phyloP scores from a whole-genome alignment of 2,797 vertebrate species.

The Protosalanx chinensis region DNA sequence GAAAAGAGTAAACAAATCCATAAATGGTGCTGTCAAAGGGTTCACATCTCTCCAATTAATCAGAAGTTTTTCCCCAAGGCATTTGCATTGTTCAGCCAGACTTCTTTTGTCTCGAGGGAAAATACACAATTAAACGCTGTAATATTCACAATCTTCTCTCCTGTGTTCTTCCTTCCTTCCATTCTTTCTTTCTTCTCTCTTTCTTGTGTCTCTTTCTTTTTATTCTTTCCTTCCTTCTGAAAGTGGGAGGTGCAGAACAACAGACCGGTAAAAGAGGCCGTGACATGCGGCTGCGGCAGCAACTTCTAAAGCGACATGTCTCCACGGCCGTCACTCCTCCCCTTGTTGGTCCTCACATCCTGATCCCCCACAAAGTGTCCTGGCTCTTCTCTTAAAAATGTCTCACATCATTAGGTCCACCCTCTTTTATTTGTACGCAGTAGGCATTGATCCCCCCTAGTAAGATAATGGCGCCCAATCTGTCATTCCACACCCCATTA shows the following conservation, averaged over 20 bases:
- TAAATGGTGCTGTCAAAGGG: conserved; percentile 69
- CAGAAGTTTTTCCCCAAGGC: conserved; percentile 59
- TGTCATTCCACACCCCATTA: conserved; percentile 70
- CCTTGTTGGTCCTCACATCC: conserved; percentile 13
- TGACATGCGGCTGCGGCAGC: neutral
- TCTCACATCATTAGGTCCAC: conserved; percentile 64
- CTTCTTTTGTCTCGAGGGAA: conserved; percentile 54
- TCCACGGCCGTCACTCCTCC: conserved; percentile 32
- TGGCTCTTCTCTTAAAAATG: conserved; percentile 54
- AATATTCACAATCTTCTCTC: conserved; percentile 45
- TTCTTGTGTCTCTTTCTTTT: conserved; percentile 5
- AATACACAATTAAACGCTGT: conserved; percentile 60
- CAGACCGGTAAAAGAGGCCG: conserved; percentile 3
- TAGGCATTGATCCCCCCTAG: conserved; percentile 58
- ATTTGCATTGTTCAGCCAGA: conserved; percentile 62
- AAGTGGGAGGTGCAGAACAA: neutral
- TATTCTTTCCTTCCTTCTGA: neutral
- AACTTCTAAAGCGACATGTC: conserved; percentile 26
- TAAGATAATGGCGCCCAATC: conserved; percentile 69
- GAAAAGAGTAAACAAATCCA: conserved; percentile 71
- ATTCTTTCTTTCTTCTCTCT: conserved; percentile 13
- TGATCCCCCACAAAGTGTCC: conserved; percentile 18
- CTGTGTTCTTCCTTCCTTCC: conserved; percentile 33
- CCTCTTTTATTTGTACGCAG: conserved; percentile 49
- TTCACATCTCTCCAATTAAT: conserved; percentile 70